A percentile compares a stretch with the other conserved stretches of the same genome.
These are phyloP conservation scores for Iphiclides podalirius DNA, from an alignment of 2,888 invertebrate species.

Conservation along the genomic window DNA sequence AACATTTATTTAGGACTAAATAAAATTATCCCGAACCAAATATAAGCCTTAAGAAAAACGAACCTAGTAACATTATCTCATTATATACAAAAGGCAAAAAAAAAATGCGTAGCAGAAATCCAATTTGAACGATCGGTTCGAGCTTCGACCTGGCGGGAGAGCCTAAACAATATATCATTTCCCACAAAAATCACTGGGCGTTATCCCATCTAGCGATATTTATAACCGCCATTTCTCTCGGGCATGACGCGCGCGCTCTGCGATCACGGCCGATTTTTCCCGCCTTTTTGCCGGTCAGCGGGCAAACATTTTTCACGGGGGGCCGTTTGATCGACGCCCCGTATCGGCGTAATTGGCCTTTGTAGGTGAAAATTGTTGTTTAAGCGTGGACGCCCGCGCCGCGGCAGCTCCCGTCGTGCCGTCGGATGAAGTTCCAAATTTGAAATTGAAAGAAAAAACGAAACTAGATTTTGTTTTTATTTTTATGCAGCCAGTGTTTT, in stretches of 20 bases:
- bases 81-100: neutral
- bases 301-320: slow-evolving; percentile 36
- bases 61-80: too few species aligned
- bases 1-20: too few species aligned
- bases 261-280: slow-evolving; percentile 38
- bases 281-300: slow-evolving; percentile 35
- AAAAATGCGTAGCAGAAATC: neutral
- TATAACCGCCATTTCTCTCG: slow-evolving; percentile 31
- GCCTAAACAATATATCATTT: slow-evolving; percentile 24
- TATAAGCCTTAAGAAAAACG: too few species aligned
- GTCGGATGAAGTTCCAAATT: slow-evolving; percentile 5
- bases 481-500: neutral
- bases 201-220: slow-evolving; percentile 21
- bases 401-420: neutral
- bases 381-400: slow-evolving; percentile 31
- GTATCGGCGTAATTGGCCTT: slow-evolving; percentile 41
- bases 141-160: neutral
- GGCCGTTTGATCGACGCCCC: slow-evolving; percentile 37
- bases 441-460: slow-evolving; percentile 4
- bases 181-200: slow-evolving; percentile 23
- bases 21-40: too few species aligned
- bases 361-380: slow-evolving; percentile 40
- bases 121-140: neutral
- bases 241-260: slow-evolving; percentile 25
- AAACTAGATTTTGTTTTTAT: neutral